These are phyloP conservation scores for Phymatocera aterrima DNA, from an alignment of 2,888 invertebrate species.

Conservation along the genomic window DNA sequence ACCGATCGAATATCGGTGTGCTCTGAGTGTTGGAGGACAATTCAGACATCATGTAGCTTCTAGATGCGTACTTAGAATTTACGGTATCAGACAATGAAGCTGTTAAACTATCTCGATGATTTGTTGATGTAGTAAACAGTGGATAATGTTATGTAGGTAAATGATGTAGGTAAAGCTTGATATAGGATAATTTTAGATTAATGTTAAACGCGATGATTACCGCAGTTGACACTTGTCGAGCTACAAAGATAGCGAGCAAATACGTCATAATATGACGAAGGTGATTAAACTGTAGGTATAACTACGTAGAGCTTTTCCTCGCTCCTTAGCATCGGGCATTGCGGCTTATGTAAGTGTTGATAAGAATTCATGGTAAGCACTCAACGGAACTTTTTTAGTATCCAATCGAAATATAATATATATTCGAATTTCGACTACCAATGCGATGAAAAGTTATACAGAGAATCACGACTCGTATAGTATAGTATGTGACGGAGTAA, in stretches of 20 bases:
- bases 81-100: too few relatives aligned
- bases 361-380: background rate
- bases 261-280: background rate
- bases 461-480: too few relatives aligned
- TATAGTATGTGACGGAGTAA: too few relatives aligned
- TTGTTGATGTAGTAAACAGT: conserved; percentile 13
- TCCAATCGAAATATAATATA: background rate
- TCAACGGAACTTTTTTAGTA: background rate
- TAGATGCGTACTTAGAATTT: too few relatives aligned
- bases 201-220: background rate
- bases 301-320: background rate
- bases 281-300: background rate
- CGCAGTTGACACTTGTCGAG: background rate
- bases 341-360: background rate
- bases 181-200: background rate
- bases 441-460: background rate
- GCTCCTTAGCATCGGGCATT: background rate
- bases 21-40: background rate
- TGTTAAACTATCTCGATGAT: too few relatives aligned
- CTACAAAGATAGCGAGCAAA: background rate
- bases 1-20: background rate
- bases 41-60: background rate
- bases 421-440: background rate
- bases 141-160: background rate
- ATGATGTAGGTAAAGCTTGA: background rate